Base-by-base conservation (phyloP, 2,797 vertebrate genomes). In the Microhierax caerulescens region DNA sequence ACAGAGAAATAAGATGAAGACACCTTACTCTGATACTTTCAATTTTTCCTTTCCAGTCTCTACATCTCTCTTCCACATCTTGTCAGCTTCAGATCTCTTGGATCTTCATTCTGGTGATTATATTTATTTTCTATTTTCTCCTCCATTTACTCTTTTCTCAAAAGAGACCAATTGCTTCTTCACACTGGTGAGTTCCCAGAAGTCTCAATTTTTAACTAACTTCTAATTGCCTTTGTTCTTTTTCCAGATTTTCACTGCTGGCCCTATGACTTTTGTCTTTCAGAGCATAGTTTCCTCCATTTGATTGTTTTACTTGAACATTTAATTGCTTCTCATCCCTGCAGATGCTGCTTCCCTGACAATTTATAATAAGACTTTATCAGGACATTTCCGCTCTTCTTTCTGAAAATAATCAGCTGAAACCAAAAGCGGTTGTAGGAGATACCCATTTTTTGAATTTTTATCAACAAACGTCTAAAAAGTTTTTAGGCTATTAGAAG, bases 261-360 rank as follows among this genome's bases (percentile, higher is more conserved):
- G 12, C 10, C 17, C 36, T 78, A 5, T 69, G 93, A 39, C 76
- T 95, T 96, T 61, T 88, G 82, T 48, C 68, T 96, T 95, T 84
- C 59, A 72, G 48, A 81, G 37, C 45, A 61, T 11, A 57, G 19
- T 76, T 93, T 94, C 25, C 24, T 78, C 28, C 39, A 27, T 88
- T 75, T 59, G 19, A 90, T 88, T 86, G n/a, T 95, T 94, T 94
- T 65, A 65, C 67, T 64, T 76, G 79, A 93, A 79, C 19, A 76
- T 88, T 88, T 97, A 91, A 93, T 96, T 95, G 13, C 69, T 88
- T 90, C 73, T 95, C 19, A 69, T 76, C 83, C 30, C 41, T 83
- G 61, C 41, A 90, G 95, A 93, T 0, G 0, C 69, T 85, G n/a
- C 47, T 88, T 88, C 39, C 54, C 59, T 95, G 88, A 76, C 83